These are phyloP conservation scores for Harpagoxenus sublaevis DNA, from an alignment of 2,888 invertebrate genomes.

Conservation along the genomic window DNA sequence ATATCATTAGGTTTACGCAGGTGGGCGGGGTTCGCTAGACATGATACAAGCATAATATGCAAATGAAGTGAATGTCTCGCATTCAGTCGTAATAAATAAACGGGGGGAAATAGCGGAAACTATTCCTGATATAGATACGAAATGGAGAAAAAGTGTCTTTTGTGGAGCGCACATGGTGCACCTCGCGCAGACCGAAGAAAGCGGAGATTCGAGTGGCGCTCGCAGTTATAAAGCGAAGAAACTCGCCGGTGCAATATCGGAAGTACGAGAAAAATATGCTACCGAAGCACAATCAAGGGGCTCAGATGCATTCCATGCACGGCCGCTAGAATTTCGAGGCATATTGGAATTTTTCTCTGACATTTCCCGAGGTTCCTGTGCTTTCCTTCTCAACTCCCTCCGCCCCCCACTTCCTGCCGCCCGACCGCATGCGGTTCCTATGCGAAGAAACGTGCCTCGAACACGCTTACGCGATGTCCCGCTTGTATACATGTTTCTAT, in stretches of 20 bases:
- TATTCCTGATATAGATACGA: conserved; percentile 21
- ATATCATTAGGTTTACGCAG: not conserved
- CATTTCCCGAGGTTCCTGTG: conserved; percentile 65
- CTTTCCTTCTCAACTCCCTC: conserved; percentile 47
- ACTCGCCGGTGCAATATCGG: conserved; percentile 78
- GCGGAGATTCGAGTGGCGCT: conserved; percentile 58
- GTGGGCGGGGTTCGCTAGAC: not conserved
- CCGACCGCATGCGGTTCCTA: conserved; percentile 45
- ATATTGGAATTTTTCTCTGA: conserved; percentile 84
- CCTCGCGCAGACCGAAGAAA: conserved; percentile 37
- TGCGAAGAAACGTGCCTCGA: conserved; percentile 68
- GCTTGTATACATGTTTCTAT: conserved; percentile 60
- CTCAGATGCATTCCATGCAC: conserved; percentile 84
- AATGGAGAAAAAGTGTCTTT: conserved; percentile 35
- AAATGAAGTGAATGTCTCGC: conserved; percentile 15
- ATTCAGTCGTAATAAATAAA: conserved; percentile 23
- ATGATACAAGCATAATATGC: not conserved
- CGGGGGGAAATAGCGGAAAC: not conserved
- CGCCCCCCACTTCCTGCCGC: conserved; percentile 3
- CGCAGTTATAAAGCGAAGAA: conserved; percentile 74
- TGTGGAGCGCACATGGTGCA: conserved; percentile 52
- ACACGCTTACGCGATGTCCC: conserved; percentile 67
- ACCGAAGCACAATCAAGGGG: conserved; percentile 84
- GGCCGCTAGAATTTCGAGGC: conserved; percentile 81
- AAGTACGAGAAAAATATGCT: conserved; percentile 83